Base-by-base conservation (phyloP, 2,888 invertebrate species). In the Stramonita haemastoma region DNA sequence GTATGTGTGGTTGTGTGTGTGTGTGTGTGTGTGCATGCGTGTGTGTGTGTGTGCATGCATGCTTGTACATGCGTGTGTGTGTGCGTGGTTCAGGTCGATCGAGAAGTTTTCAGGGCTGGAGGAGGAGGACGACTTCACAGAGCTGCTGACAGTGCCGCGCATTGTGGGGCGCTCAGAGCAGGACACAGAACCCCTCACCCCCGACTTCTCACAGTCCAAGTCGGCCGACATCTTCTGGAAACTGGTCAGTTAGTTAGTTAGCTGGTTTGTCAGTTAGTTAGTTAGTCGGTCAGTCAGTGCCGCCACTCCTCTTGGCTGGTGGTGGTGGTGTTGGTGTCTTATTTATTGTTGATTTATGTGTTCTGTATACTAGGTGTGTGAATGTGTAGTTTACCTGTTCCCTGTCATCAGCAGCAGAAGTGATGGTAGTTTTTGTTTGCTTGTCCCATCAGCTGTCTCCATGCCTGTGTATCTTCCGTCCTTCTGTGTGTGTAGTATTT, bases 141-240 rank as follows among this genome's bases (percentile, higher is more conserved):
- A 98, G 92, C 96, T 98, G 6, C 94, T 98, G 1, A 98, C 98
- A 95, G 97, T 98, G 17, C 98, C 98, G 0, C 96, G 97, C 91
- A 97, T 98, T 91, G 97, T 97, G 94, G 97, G 98, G 97, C 86
- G 98, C 87, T 91, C 98, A 0, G 98, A 98, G 96, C 98, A 98
- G 96, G 98, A 98, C 96, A 96, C 98, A 84, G 97, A 98, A 4
- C 96, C 98, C 70, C 98, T 98, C 97, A 89, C 98, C 60, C 99
- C 99, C 0, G 99, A 99, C 96, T 98, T 99, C 96, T 97, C 98
- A 0, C 97, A 98, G 92, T 97, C 98, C 95, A 97, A 97, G 91
- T 98, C 98, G 0, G 98, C 98, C 90, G 99, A 99, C 96, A 97
- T 99, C 4, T 99, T 99, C 96, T 97, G 97, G 93, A 97, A 97